Evolutionary conservation across 2,113 vertebrate species (phyloP), one percentile per base, ranked within the genome.

Genomic region (Columba livia): DNA sequence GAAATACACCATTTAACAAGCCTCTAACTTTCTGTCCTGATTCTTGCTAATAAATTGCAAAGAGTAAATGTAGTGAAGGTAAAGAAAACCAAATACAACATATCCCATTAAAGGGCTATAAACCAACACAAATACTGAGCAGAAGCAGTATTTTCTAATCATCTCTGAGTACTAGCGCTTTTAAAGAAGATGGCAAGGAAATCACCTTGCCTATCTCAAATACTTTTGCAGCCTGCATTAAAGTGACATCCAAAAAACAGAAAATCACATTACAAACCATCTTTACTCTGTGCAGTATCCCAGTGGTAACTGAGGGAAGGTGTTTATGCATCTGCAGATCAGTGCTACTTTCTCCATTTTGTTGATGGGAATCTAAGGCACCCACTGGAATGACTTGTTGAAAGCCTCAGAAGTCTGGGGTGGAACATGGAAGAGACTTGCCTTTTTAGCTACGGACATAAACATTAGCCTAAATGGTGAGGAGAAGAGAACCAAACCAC

Each of bases 371-470:
- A 38, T 6, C 42, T 18, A n/a, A 31, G 32, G 50, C 47, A 73
- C 23, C 51, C 50, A 14, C 38, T 15, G 14, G n/a, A 77, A 6
- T 0, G 10, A 15, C 23, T 58, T 7, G 11, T 9, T 72, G 9
- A n/a, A 18, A n/a, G 57, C 5, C 21, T n/a, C 58, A 26, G 50
- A 53, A 20, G 24, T 1, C 48, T 47, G 48, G 15, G 29, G 6
- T 34, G 32, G 62, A 34, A 38, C 28, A 26, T 0, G 2, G 62
- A 44, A 18, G 15, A 3, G 6, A 28, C 12, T 7, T 20, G 54
- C 14, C 17, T 16, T 25, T 8, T 3, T 11, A 58, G 34, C 36
- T 2, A 3, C 0, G 0, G 44, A 47, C 29, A 11, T 2, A 47
- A 74, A 79, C 38, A 50, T 32, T 20, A 53, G 14, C 9, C 50